Conservation (phyloP, 2,797 vertebrate species). For the Enteromius thamalakanensis region DNA sequence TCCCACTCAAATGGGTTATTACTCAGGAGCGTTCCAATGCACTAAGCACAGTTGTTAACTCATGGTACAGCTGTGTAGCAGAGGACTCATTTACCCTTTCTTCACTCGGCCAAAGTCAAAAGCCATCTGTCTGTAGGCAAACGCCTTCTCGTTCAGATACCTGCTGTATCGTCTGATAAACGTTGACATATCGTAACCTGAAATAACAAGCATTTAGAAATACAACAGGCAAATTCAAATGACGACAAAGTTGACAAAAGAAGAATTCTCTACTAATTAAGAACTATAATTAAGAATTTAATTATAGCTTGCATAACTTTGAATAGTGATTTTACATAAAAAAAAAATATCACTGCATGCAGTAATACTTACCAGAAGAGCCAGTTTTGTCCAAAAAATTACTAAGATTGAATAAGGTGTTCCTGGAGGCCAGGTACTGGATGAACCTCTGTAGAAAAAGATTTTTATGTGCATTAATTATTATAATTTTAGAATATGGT, state of each 20-base stretch:
- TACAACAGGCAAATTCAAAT: neutral
- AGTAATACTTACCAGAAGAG: constrained; percentile 87
- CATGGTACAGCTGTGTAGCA: neutral
- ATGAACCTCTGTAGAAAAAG: constrained; percentile 88
- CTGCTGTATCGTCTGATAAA: constrained; percentile 98
- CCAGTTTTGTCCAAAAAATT: constrained; percentile 99
- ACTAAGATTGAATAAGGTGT: constrained; percentile 98
- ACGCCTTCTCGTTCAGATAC: constrained; percentile 98
- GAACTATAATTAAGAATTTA: neutral
- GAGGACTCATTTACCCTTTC: constrained; percentile 85
- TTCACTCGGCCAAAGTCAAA: constrained; percentile 98
- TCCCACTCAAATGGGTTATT: constrained; percentile 18
- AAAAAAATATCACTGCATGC: neutral
- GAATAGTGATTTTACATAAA: neutral
- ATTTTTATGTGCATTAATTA: neutral
- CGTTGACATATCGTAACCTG: constrained; percentile 99
- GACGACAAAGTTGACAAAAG: neutral
- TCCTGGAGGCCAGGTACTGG: constrained; percentile 97
- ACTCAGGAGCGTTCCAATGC: neutral
- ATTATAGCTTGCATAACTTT: neutral
- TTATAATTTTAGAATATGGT: neutral
- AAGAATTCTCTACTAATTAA: neutral
- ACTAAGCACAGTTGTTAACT: constrained; percentile 2
- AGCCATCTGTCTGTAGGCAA: constrained; percentile 98
- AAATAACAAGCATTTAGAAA: constrained; percentile 54